Conservation (phyloP, 2,113 vertebrate species). For the Eulemur rufifrons region DNA sequence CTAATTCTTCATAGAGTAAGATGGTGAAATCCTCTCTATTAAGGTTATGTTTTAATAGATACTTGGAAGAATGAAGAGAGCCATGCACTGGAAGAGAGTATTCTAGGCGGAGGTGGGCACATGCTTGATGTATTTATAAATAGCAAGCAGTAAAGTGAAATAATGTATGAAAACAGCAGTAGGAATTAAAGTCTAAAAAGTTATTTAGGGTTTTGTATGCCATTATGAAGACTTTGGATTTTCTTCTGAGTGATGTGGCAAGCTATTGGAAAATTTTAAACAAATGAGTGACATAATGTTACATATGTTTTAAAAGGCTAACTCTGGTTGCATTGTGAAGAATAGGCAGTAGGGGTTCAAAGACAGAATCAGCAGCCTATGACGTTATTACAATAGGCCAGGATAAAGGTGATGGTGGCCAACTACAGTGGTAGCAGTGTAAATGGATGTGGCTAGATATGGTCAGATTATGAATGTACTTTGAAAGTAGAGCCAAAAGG, state of each 20-base stretch:
- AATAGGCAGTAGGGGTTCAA: neutral
- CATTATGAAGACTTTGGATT: neutral
- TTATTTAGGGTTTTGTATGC: neutral
- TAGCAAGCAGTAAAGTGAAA: neutral
- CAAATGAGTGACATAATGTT: neutral
- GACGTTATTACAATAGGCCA: neutral
- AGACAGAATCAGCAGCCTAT: neutral
- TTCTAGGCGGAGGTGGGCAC: neutral
- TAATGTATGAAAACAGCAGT: neutral
- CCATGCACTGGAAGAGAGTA: neutral
- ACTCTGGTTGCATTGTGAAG: neutral
- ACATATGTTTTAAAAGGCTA: neutral
- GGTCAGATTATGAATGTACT: neutral
- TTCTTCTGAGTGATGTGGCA: neutral
- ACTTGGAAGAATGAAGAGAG: neutral
- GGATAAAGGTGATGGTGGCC: neutral
- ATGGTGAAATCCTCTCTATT: neutral
- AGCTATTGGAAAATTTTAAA: neutral
- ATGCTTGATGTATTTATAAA: neutral
- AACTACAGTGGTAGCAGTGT: neutral
- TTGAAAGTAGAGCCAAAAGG: neutral
- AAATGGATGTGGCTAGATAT: neutral
- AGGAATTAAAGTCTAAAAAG: neutral
- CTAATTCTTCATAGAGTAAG: neutral
- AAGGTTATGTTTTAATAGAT: neutral